Evolutionary conservation across 2,113 vertebrate species (phyloP).

Genomic region (Brachypteracias leptosomus): DNA sequence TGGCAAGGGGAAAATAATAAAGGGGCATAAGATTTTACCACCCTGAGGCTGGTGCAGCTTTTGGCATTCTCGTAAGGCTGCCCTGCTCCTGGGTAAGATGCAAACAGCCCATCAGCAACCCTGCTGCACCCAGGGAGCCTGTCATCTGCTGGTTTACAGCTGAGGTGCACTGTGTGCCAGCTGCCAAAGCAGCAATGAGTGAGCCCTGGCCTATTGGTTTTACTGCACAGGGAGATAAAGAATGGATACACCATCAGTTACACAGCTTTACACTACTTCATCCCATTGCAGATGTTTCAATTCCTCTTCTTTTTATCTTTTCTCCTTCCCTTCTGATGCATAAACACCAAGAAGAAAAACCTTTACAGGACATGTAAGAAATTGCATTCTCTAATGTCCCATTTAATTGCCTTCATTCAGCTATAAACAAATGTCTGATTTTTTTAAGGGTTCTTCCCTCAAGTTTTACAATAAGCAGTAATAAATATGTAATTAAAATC

Average conservation of each 20-base stretch:
- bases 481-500: not conserved
- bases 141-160: not conserved
- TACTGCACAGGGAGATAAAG: not conserved
- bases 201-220: not conserved
- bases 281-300: not conserved
- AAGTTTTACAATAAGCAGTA: not conserved
- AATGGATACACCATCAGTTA: not conserved
- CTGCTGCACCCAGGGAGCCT: fast-evolving
- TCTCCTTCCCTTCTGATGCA: not conserved
- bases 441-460: not conserved
- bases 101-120: not conserved
- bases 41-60: not conserved
- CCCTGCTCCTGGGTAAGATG: not conserved
- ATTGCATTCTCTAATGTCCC: not conserved
- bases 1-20: too few relatives aligned
- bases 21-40: not conserved
- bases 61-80: not conserved
- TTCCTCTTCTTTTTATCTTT: constrained; percentile 4
- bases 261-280: not conserved
- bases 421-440: not conserved
- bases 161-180: too few relatives aligned
- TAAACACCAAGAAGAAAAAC: not conserved
- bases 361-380: not conserved
- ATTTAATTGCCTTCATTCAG: not conserved
- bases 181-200: not conserved